Percentiles rank a stretch among this genome's conserved stretches.
Evolutionary conservation across 2,797 vertebrate species (phyloP).

Genomic region (Onychomys torridus): DNA sequence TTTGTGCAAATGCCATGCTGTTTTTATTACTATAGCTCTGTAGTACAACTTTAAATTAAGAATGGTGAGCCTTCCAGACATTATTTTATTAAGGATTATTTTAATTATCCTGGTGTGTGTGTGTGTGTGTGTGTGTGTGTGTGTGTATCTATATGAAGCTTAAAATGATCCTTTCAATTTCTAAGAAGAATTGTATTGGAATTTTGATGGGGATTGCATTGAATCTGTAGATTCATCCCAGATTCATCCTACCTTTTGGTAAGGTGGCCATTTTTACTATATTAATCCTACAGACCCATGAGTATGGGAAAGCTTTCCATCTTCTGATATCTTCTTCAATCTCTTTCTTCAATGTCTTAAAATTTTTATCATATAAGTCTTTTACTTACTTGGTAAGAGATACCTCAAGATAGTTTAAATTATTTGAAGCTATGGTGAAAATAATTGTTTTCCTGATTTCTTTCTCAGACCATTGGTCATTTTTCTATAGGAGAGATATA

Average conservation of each 20-base stretch:
- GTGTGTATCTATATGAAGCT: background rate
- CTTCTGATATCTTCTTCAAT: background rate
- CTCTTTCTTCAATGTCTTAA: background rate
- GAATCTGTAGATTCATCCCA: background rate
- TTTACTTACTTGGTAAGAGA: background rate
- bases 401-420: background rate
- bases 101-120: background rate
- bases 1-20: background rate
- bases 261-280: background rate
- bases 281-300: background rate
- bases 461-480: background rate
- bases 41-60: background rate
- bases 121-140: background rate
- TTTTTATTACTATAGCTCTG: background rate
- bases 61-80: background rate
- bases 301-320: background rate
- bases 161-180: background rate
- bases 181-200: background rate
- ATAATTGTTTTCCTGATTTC: background rate
- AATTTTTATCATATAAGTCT: background rate
- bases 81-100: background rate
- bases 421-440: background rate
- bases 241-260: background rate
- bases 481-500: background rate
- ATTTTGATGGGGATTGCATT: background rate